A percentile compares a stretch with the other conserved stretches of the same genome.
Conservation (phyloP, 2,113 vertebrate genomes). For the Cinclus mexicanus region DNA sequence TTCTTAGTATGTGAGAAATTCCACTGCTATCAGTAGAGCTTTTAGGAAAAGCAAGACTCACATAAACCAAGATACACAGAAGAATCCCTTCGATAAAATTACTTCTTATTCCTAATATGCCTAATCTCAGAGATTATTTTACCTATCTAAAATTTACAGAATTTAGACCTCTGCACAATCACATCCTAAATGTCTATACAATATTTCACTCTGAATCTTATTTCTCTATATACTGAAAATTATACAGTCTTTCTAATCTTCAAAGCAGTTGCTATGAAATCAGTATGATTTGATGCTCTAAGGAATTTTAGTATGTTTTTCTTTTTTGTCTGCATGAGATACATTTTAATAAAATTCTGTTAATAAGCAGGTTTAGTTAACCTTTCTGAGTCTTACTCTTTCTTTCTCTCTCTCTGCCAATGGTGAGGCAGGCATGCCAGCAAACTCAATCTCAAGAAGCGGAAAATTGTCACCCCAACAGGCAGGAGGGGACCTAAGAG, state of each 20-base stretch:
- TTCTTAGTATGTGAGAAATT: neutral
- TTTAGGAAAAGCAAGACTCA: neutral
- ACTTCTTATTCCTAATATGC: neutral
- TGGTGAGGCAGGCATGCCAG: neutral
- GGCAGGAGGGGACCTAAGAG: neutral
- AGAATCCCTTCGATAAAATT: neutral
- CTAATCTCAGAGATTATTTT: neutral
- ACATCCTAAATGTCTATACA: neutral
- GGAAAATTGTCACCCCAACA: neutral
- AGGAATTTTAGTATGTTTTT: neutral
- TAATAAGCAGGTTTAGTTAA: neutral
- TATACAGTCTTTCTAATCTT: neutral
- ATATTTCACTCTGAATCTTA: neutral
- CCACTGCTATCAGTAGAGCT: neutral
- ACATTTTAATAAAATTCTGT: neutral
- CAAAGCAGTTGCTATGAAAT: neutral
- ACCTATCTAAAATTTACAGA: neutral
- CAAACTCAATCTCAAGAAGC: neutral
- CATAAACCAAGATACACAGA: neutral
- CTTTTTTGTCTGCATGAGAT: neutral
- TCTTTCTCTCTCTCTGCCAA: neutral
- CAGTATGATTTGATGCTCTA: neutral
- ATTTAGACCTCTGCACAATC: neutral
- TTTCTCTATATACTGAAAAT: neutral
- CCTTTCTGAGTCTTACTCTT: neutral